A percentile compares a stretch with the other conserved stretches of the same genome.
Conservation (phyloP, 2,113 vertebrate genomes). For the Aramus guarauna region DNA sequence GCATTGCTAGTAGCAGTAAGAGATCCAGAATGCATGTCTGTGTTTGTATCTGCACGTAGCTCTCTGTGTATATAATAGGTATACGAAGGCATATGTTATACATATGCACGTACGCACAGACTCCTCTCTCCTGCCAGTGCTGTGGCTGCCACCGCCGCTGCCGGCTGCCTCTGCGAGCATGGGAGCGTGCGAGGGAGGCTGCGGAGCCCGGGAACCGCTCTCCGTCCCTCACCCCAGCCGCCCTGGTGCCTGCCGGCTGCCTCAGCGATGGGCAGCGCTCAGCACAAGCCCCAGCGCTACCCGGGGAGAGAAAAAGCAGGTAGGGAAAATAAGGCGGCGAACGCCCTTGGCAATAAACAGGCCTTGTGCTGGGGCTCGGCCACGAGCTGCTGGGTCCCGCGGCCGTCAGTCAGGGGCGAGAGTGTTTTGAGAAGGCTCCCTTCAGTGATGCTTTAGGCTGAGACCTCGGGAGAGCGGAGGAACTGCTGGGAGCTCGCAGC, state of each 20-base stretch:
- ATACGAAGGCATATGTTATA: not conserved
- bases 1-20: not conserved
- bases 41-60: not conserved
- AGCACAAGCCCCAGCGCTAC: not conserved
- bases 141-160: not conserved
- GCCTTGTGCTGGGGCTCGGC: not conserved
- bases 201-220: not conserved
- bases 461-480: not conserved
- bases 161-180: not conserved
- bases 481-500: not conserved
- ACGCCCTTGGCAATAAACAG: constrained; percentile 29
- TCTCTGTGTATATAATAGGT: not conserved
- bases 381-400: constrained; percentile 41
- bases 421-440: constrained; percentile 24
- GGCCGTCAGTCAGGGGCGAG: constrained; percentile 5
- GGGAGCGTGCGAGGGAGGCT: not conserved
- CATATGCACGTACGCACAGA: not conserved
- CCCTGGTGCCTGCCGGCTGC: not conserved
- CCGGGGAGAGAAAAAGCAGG: constrained; percentile 2
- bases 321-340: not conserved
- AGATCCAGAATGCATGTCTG: not conserved
- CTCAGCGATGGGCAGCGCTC: constrained; percentile 47
- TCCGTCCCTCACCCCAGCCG: not conserved
- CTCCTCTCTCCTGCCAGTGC: not conserved
- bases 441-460: not conserved